Evolutionary conservation across 2,797 vertebrate species (phyloP), one percentile per base, ranked within the genome.

Genomic region (Protonibea diacanthus): DNA sequence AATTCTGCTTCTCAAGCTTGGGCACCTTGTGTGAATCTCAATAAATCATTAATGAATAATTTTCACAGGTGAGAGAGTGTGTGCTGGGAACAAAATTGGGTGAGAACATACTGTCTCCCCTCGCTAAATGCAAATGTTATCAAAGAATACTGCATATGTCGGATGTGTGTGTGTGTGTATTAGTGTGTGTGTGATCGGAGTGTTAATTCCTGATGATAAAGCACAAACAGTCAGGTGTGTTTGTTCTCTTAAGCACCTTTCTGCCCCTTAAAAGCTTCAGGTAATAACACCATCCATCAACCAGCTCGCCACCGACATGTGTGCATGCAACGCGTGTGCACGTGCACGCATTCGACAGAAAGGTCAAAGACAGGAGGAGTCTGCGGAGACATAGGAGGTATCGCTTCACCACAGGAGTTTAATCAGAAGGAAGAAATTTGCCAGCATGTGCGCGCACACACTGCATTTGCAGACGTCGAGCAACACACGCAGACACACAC

Each of bases 231-330:
- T 87, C 87, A 83, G 81, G 63, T 88, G 82, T 92, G 90, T 94
- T 93, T 92, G 92, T 93, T 92, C 91, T 88, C 88, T 91, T 92
- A 89, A 93, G 83, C 90, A 92, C 92, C 89, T 91, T 83, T 83
- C 85, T 90, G 87, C 86, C 83, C 89, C 89, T 90, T 90, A 91
- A 94, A 93, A 93, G 91, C 88, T 89, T 86, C 86, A 68, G 85
- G 91, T 93, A 94, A 93, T 94, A 93, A 94, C 86, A 80, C 86
- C 91, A 94, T 94, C 90, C 86, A 94, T 94, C 93, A 38, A 93
- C 83, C 42, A 4, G 73, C 78, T 42, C 21, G 33, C 49, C 33
- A 51, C 27, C 27, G 74, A 87, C 77, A 76, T 68, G 76, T 21
- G 56, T 33, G 80, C 66, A 38, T 29, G 78, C 67, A 62, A 79